phyloP scores from a whole-genome alignment of 2,113 vertebrate genomes.

The Entomyzon cyanotis region DNA sequence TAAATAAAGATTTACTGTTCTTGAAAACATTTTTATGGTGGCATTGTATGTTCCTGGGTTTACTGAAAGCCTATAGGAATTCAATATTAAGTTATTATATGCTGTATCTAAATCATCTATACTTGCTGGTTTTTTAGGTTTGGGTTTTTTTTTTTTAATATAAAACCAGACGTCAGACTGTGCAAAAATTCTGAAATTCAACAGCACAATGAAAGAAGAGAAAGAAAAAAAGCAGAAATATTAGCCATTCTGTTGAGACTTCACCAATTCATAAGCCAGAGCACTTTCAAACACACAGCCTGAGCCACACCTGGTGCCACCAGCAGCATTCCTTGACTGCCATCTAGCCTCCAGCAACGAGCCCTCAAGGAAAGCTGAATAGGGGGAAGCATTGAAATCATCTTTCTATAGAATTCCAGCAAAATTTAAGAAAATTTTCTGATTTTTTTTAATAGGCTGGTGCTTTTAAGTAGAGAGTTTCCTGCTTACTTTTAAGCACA shows the following conservation, averaged over 20 bases:
- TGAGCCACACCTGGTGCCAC: not conserved
- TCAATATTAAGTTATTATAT: not conserved
- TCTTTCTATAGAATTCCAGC: not conserved
- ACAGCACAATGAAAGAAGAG: rapidly evolving
- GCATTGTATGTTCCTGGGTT: not conserved
- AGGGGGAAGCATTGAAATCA: rapidly evolving
- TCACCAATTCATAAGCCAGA: not conserved
- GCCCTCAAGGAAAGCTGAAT: not conserved
- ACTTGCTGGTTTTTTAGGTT: not conserved
- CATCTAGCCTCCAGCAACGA: not conserved
- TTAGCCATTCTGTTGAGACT: not conserved
- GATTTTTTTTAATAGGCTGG: not conserved
- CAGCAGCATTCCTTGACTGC: not conserved
- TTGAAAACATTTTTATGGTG: not conserved
- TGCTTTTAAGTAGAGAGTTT: not conserved
- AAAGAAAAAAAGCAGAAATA: not conserved
- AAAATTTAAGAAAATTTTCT: not conserved
- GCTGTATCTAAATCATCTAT: not conserved
- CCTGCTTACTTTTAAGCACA: not conserved
- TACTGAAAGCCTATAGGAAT: not conserved
- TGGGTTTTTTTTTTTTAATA: too few species aligned
- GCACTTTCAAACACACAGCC: not conserved
- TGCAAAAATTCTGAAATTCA: not conserved
- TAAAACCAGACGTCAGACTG: not conserved
- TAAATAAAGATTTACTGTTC: not conserved